Base-by-base conservation (phyloP, 2,113 vertebrate species). In the Hoplias malabaricus region DNA sequence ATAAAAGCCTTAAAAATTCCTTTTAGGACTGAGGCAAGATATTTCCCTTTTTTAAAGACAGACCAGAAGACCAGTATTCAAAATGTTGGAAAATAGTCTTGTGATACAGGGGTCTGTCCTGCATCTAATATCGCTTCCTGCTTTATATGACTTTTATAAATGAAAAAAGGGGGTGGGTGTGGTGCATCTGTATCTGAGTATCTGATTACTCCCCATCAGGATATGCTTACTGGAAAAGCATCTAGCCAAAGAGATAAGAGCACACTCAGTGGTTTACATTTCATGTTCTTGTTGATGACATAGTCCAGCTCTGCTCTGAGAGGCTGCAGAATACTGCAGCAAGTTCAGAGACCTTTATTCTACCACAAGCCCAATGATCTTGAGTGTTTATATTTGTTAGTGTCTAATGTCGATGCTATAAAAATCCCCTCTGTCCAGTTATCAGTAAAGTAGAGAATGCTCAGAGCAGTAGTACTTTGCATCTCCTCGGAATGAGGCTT, bases 391-490 rank as follows among this genome's bases (percentile, higher is more conserved):
- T n/a, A n/a, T n/a, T n/a, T n/a, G n/a, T n/a, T n/a, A n/a, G n/a
- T n/a, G n/a, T 33, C 42, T 16, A 63, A 46, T 19, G 43, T 42
- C 31, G 56, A 19, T 23, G 56, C 12, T 5, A 25, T 53, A 2
- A 65, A 73, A 46, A 23, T n/a, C 21, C 33, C 8, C 25, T 9
- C 40, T 73, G 25, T 38, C 59, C 65, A 43, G 27, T 65, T 46
- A 78, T 71, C 33, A 72, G 56, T 72, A 65, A 72, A 65, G n/a
- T 63, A 73, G 10, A 40, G 2, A 73, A 31, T 2, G 54, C 42
- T 43, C 36, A 57, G 40, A 14, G 8, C 42, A 33, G 46, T 57
- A 56, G 43, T 13, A 63, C 59, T 66, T 62, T 63, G 5, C 8
- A 48, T 21, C 13, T 70, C 14, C 21, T 48, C n/a, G 48, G 57